Evolutionary conservation across 2,797 vertebrate species (phyloP), one percentile per base, ranked within the genome.

Genomic region (Micrastur ruficollis): DNA sequence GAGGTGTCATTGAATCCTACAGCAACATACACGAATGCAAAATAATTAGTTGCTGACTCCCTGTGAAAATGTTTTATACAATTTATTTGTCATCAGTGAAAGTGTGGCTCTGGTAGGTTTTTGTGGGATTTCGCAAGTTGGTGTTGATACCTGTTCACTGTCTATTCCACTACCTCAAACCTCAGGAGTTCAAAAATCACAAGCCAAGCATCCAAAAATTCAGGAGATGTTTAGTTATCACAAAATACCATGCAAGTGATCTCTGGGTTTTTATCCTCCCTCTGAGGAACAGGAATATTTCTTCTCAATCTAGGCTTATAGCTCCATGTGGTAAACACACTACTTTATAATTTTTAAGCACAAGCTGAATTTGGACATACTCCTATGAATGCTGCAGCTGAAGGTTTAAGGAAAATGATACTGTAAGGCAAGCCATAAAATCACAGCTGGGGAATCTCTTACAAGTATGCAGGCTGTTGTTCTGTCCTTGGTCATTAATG

Each of bases 1-100:
- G 68, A 95, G 78, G 23, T 59, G 56, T 90, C 68, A 46, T 81
- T 89, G 82, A 96, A 94, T 95, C 94, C 87, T 91, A 81, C 81
- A 89, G 79, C 84, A 94, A 95, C 49, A 65, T 62, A 87, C 21
- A 36, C 5, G 42, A 94, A 93, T 50, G 34, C 42, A 92, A 97
- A 95, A 73, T 87, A 90, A 86, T 91, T 50, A 80, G 62, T 52
- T 85, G 53, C 34, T 66, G 72, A 74, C 27, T 71, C 46, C 25
- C 40, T 59, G 2, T n/a, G 34, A 90, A 81, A 75, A 87, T 44
- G 53, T 53, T 93, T 89, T 63, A 67, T 42, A 66, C 32, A 29
- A 61, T 79, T 70, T 90, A 66, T 72, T 81, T 73, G 66, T n/a
- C 53, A 72, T 78, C 34, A 67, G 46, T 32, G 42, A 47, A 91